These are phyloP conservation scores for Tragopan temminckii DNA, from an alignment of 2,797 vertebrate species.

Conservation along the genomic window DNA sequence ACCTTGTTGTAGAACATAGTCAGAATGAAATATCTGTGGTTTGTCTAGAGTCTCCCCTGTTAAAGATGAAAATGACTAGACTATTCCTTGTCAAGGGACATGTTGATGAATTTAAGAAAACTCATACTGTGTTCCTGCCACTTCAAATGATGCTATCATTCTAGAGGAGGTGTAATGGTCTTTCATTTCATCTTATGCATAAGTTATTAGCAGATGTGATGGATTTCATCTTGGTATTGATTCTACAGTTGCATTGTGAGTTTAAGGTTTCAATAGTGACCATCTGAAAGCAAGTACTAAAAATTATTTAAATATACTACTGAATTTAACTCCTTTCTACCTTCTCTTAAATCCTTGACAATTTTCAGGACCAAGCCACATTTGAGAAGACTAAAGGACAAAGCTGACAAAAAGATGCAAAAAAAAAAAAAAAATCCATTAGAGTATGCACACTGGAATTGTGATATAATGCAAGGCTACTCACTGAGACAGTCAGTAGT, in stretches of 20 bases:
- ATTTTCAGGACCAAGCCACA: not conserved
- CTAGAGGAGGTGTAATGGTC: not conserved
- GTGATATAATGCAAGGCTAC: not conserved
- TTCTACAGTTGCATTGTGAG: not conserved
- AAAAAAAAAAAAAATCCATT: not conserved
- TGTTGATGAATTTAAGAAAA: not conserved
- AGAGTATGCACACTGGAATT: not conserved
- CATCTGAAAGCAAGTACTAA: constrained; percentile 9
- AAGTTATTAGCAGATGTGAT: not conserved
- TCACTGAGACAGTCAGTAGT: not conserved
- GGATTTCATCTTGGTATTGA: not conserved
- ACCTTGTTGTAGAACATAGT: not conserved
- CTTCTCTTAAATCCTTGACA: not conserved
- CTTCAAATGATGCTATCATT: not conserved
- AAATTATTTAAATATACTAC: not conserved
- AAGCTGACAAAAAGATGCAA: not conserved
- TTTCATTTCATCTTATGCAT: not conserved
- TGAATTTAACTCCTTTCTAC: not conserved
- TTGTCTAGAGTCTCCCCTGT: not conserved
- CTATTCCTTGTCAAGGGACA: not conserved
- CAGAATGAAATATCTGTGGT: not conserved
- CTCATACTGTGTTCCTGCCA: not conserved
- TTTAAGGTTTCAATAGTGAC: not conserved
- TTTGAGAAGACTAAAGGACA: not conserved
- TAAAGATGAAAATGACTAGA: not conserved